Conservation (phyloP, 2,113 vertebrate genomes). For the Calonectris borealis region DNA sequence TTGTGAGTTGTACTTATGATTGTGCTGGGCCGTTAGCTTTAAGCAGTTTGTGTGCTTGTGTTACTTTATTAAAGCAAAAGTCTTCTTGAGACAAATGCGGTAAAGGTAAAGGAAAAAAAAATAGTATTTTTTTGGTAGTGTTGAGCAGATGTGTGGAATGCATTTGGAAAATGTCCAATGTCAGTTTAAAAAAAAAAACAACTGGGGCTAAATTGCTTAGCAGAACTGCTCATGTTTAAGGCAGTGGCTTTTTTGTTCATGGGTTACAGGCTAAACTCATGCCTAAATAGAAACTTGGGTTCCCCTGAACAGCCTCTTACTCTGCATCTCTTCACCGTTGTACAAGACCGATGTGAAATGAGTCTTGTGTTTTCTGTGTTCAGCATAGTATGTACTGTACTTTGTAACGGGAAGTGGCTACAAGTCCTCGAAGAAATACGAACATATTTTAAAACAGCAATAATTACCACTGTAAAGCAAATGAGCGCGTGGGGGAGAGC, state of each 20-base stretch:
- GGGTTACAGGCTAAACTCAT: background rate
- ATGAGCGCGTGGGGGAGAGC: background rate
- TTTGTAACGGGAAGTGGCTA: slow-evolving; percentile 36
- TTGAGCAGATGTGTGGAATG: slow-evolving; percentile 48
- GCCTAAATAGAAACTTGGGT: background rate
- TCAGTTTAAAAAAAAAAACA: background rate
- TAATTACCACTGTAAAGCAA: slow-evolving; percentile 70
- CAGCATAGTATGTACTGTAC: slow-evolving; percentile 63
- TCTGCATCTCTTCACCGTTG: slow-evolving; percentile 33
- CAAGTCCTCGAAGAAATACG: slow-evolving; percentile 24
- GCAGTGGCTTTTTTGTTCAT: slow-evolving; percentile 4
- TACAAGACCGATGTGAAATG: slow-evolving; percentile 29
- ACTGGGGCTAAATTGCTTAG: background rate
- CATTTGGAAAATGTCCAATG: slow-evolving; percentile 28
- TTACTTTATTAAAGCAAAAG: slow-evolving; percentile 28
- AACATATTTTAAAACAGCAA: slow-evolving; percentile 68
- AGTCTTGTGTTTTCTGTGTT: slow-evolving; percentile 60
- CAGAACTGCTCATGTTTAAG: background rate
- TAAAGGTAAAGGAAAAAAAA: background rate
- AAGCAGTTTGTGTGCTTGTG: slow-evolving; percentile 49
- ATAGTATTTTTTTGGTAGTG: background rate
- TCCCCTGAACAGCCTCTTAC: slow-evolving; percentile 6
- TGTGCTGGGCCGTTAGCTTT: slow-evolving; percentile 28
- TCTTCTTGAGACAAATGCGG: background rate
- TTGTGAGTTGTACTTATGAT: slow-evolving; percentile 5